Evolutionary conservation across 2,888 invertebrate species (phyloP), one percentile per base, ranked within the genome.

Genomic region (Papilio protenor): DNA sequence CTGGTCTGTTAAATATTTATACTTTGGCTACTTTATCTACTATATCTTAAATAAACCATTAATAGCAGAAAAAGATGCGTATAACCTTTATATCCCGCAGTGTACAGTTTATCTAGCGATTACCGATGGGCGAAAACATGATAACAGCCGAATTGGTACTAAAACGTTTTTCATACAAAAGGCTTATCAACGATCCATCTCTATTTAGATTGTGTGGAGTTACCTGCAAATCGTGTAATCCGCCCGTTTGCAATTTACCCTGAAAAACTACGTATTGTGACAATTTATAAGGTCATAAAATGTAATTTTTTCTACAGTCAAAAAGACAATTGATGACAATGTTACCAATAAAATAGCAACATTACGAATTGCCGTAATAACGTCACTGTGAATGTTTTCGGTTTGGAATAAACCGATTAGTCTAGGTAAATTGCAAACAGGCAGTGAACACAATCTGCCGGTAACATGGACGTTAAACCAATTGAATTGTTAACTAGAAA

Each of bases 41-140:
- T n/a, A n/a, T n/a, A n/a, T n/a, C n/a, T 27, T 27, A 27, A 33
- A 23, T 23, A 18, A 33, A 12, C 23, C 27, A 77, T 70, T 61
- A 6, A 70, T 40, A 59, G 33, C 72, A 59, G 21, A 49, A n/a
- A 64, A 71, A 45, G 12, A 40, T 73, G 33, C 18, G 61, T 61
- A 61, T 10, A 61, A 73, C 61, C 73, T n/a, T 73, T 21, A 49
- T 64, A 64, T 10, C 14, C 11, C 33, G 40, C 66, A 74, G 64
- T 75, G 80, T 77, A 79, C 78, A 77, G 76, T 77, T 80, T 82
- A 83, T 83, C 82, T 82, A 81, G 81, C 81, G 82, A 82, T 82
- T 81, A 81, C 78, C 59, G 70, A 70, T 61, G 73, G 79, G 49
- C 79, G 83, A 83, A 83, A 83, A 82, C 82, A 76, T 80, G 80